A percentile compares a stretch with the other conserved stretches of the same genome.
Conservation (phyloP, 1,140 invertebrate species). For the Chironomus striatipennis region DNA sequence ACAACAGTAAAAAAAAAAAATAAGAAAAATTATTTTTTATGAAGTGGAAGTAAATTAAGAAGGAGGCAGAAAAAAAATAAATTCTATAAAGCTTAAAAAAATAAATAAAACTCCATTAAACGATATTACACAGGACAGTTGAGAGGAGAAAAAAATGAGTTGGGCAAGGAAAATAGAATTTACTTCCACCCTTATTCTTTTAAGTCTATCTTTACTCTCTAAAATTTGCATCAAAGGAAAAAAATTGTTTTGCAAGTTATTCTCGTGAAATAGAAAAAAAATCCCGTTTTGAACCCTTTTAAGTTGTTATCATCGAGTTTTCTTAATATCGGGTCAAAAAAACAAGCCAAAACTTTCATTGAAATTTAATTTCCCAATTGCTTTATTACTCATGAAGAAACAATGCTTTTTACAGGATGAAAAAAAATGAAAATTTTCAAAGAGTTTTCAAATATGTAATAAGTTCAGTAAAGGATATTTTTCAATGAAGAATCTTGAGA, state of each 20-base stretch:
- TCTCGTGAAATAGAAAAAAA: no score
- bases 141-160: background rate
- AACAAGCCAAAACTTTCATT: background rate
- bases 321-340: background rate
- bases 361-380: slow-evolving; percentile 2
- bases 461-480: background rate
- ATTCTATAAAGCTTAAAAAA: slow-evolving; percentile 9
- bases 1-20: background rate
- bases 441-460: background rate
- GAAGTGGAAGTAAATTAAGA: background rate
- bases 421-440: background rate
- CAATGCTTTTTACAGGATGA: no score
- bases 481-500: no score
- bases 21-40: background rate
- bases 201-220: no score
- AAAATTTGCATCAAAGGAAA: no score
- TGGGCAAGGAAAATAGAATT: background rate
- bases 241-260: no score
- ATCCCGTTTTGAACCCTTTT: no score
- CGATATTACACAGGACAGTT: background rate
- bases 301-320: background rate
- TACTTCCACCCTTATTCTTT: background rate
- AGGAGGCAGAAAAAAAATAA: background rate
- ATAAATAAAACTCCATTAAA: slow-evolving; percentile 15
- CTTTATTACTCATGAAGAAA: background rate